These are phyloP conservation scores for Horisme vitalbata DNA, from an alignment of 2,888 invertebrate genomes.

Conservation along the genomic window DNA sequence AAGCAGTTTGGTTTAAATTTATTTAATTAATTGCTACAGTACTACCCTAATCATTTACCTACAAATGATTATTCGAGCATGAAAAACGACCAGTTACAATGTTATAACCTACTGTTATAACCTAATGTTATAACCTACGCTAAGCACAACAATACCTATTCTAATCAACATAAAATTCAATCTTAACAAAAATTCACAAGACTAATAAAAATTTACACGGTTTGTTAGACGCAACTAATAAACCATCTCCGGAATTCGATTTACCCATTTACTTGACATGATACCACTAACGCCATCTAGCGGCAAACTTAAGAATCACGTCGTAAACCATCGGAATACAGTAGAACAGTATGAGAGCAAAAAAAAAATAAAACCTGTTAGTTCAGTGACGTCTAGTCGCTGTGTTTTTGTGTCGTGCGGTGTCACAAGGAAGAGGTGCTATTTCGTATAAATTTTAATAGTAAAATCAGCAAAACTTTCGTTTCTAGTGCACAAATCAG, in stretches of 20 bases:
- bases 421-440: conserved; percentile 38
- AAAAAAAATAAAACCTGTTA: conserved; percentile 70
- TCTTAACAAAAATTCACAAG: conserved; percentile 47
- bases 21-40: too few relatives aligned
- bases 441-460: conserved; percentile 28
- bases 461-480: conserved; percentile 22
- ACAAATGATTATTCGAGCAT: too few relatives aligned
- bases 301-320: conserved; percentile 38
- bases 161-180: conserved; percentile 61
- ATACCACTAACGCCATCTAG: conserved; percentile 54
- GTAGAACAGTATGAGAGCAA: conserved; percentile 42
- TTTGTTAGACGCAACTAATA: conserved; percentile 50
- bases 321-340: conserved; percentile 55
- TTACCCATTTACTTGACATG: conserved; percentile 20
- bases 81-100: too few relatives aligned
- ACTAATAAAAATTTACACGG: conserved; percentile 59
- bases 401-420: conserved; percentile 69
- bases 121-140: too few relatives aligned
- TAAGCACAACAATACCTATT: too few relatives aligned
- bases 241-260: conserved; percentile 23
- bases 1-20: too few relatives aligned
- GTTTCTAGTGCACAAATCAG: conserved; percentile 7
- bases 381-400: conserved; percentile 63
- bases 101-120: too few relatives aligned
- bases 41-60: too few relatives aligned